These are phyloP conservation scores for Larimichthys polyactis DNA, from an alignment of 2,113 vertebrate genomes.

Conservation along the genomic window DNA sequence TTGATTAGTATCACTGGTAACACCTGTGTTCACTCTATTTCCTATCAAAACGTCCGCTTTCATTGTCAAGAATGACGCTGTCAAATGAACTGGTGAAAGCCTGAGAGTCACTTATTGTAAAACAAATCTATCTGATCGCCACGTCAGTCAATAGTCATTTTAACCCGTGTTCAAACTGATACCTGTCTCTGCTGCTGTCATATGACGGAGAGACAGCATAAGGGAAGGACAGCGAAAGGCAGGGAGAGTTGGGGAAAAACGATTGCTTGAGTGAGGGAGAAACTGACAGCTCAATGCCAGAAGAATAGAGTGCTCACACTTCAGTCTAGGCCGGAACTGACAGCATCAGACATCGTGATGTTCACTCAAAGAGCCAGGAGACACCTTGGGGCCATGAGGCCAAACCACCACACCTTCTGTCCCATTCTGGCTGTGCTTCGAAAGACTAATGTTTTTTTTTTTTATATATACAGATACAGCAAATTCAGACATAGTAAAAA, in stretches of 20 bases:
- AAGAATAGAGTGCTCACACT: constrained; percentile 74
- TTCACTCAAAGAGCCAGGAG: constrained; percentile 72
- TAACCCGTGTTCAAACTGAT: constrained; percentile 25
- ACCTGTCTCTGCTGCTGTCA: constrained; percentile 29
- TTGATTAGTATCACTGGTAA: too few relatives aligned
- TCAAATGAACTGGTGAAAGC: not conserved
- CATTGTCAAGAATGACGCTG: not conserved
- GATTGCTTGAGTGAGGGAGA: constrained; percentile 60
- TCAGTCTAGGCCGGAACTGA: constrained; percentile 76
- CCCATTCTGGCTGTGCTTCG: constrained; percentile 26
- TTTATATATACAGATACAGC: not conserved
- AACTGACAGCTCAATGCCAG: constrained; percentile 74
- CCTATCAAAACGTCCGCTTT: too few relatives aligned
- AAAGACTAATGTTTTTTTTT: not conserved
- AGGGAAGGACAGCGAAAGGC: constrained; percentile 41
- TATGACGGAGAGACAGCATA: constrained; percentile 14
- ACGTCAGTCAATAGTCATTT: constrained; percentile 16
- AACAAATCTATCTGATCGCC: not conserved
- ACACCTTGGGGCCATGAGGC: constrained; percentile 65
- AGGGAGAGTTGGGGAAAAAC: constrained; percentile 42
- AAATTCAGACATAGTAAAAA: not conserved
- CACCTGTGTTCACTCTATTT: too few relatives aligned
- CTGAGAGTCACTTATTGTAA: not conserved
- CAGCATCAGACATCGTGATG: constrained; percentile 81
- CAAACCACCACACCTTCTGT: constrained; percentile 58